Base-by-base conservation (phyloP, 2,888 invertebrate genomes). In the Nowickia ferox region DNA sequence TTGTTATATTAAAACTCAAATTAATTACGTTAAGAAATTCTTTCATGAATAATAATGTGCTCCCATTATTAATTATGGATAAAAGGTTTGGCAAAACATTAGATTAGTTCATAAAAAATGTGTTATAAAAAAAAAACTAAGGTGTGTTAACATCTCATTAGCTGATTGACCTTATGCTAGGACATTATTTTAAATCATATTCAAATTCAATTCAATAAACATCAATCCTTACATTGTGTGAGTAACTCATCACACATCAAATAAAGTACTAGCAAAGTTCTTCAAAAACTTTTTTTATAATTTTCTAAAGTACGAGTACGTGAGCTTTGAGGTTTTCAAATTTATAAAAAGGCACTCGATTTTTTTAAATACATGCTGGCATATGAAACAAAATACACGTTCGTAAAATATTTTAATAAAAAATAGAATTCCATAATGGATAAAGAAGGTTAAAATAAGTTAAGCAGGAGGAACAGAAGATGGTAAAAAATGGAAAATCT, bases 121-220 rank as follows among this genome's bases (percentile, higher is more conserved):
- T 63, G 15, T 59, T 61, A 55, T 46, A 30, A 57, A 69, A 61
- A 68, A n/a, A n/a, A n/a, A 77, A 40, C 6, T 30, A 74, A 68
- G 80, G 80, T 61, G 80, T 81, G 80, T 81, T 74, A 42, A 74
- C 66, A 68, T 74, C 66, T 48, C 59, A 81, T 81, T 81, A 81
- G 74, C 74, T 68, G 66, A 81, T 81, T 81, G 57, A 66, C 55
- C 76, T 65, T 81, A 71, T 30, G 42, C 30, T 48, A 83, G 65
- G 42, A 77, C 57, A 77, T 65, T 68, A 61, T 81, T 53, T 55
- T 61, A 75, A 30, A 75, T 66, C 57, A 66, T 74, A 66, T 74
- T 66, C 66, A 17, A 48, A 66, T 66, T 30, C 61, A 61, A 79
- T 71, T 63, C 63, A 61, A 71, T 71, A 48, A 44, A 55, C 38